phyloP scores from a whole-genome alignment of 2,888 invertebrate species.

The Lucinisca nassula region DNA sequence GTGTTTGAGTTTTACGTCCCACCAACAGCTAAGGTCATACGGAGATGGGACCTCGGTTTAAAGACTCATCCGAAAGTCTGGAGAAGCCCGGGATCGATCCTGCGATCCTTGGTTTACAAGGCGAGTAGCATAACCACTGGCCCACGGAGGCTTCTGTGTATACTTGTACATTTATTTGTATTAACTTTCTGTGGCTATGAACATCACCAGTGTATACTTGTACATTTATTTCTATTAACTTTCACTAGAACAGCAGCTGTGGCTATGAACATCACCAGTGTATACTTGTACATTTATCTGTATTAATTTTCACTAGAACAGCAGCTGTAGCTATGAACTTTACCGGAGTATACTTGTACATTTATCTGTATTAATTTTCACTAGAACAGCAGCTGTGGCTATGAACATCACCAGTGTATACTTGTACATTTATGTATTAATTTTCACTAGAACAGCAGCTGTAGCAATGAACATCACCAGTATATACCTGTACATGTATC shows the following conservation, averaged over 20 bases:
- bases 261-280: slow-evolving; percentile 93
- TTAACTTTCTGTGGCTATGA: no score
- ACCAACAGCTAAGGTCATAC: no score
- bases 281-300: slow-evolving; percentile 93
- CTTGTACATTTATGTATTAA: slow-evolving; percentile 94
- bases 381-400: slow-evolving; percentile 93
- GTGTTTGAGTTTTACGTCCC: no score
- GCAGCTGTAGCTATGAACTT: slow-evolving; percentile 94
- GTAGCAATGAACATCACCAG: slow-evolving; percentile 93
- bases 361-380: slow-evolving; percentile 93
- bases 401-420: slow-evolving; percentile 94
- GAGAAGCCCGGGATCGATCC: no score
- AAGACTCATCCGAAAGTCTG: no score
- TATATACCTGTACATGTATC: slow-evolving; percentile 94
- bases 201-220: no score
- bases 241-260: slow-evolving; percentile 95
- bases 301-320: slow-evolving; percentile 94
- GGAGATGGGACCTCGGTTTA: no score
- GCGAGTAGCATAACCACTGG: no score
- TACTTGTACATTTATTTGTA: no score
- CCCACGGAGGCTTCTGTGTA: no score
- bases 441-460: slow-evolving; percentile 93
- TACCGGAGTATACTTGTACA: slow-evolving; percentile 94
- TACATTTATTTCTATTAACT: slow-evolving; percentile 94
- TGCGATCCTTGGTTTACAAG: no score